A percentile compares a stretch with the other conserved stretches of the same genome.
Conservation (phyloP, 1,140 invertebrate genomes). For the Sycobia sp. region DNA sequence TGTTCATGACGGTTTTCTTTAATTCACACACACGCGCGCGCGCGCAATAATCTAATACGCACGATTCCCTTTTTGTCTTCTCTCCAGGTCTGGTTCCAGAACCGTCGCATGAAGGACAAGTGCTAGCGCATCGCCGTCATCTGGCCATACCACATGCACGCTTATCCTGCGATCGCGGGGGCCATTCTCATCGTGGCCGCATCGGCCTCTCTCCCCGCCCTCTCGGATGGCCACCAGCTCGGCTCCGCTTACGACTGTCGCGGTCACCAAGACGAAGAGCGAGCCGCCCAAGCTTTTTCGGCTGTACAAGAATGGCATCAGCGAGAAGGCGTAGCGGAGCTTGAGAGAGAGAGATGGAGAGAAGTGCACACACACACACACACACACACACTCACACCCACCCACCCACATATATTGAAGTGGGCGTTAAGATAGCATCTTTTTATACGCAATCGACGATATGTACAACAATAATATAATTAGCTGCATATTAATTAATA, state of each 20-base stretch:
- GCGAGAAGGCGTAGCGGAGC: slow-evolving; percentile 28
- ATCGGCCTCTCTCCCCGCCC: slow-evolving; percentile 70
- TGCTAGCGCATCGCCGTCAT: slow-evolving; percentile 88
- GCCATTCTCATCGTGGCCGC: slow-evolving; percentile 78
- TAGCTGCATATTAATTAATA: too few species aligned
- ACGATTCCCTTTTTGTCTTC: too few species aligned
- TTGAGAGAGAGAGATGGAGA: too few species aligned
- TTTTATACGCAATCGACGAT: too few species aligned
- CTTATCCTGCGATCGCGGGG: slow-evolving; percentile 88
- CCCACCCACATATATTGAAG: too few species aligned
- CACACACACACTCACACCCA: too few species aligned
- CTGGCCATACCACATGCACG: slow-evolving; percentile 94
- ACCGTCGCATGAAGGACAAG: slow-evolving; percentile 99
- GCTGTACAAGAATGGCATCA: slow-evolving; percentile 70
- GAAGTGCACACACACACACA: too few species aligned
- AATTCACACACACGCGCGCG: too few species aligned
- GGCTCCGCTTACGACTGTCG: slow-evolving; percentile 46
- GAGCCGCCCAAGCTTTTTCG: slow-evolving; percentile 71
- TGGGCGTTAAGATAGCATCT: too few species aligned
- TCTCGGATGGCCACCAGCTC: slow-evolving; percentile 47
- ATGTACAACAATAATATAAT: too few species aligned
- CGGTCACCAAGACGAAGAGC: slow-evolving; percentile 51
- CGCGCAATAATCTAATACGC: too few species aligned
- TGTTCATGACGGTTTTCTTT: too few species aligned
- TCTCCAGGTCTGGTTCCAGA: slow-evolving; percentile 98